These are phyloP conservation scores for Plecotus auritus DNA, from an alignment of 2,113 vertebrate genomes.

Conservation along the genomic window DNA sequence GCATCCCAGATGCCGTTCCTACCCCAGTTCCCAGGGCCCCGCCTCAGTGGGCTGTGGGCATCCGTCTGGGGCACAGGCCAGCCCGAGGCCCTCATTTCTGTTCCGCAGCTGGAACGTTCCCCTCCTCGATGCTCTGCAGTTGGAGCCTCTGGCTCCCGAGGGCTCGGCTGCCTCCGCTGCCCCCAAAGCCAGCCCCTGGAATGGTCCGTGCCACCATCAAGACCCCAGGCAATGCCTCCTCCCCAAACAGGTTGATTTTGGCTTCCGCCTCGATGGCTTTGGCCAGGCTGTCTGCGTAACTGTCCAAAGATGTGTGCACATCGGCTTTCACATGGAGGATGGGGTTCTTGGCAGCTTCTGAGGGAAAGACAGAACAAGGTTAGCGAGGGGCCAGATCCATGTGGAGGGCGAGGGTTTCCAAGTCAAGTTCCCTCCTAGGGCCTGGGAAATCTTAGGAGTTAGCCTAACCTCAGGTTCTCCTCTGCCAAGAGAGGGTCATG, in stretches of 20 bases:
- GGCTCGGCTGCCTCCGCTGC: slow-evolving; percentile 81
- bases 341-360: slow-evolving; percentile 80
- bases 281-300: slow-evolving; percentile 91
- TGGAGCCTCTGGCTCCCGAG: slow-evolving; percentile 88
- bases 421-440: not conserved
- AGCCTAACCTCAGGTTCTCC: not conserved
- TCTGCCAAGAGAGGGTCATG: not conserved
- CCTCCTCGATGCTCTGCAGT: slow-evolving; percentile 96
- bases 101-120: slow-evolving; percentile 80
- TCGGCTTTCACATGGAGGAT: slow-evolving; percentile 90
- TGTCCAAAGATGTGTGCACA: slow-evolving; percentile 91
- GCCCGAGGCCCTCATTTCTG: slow-evolving; percentile 22
- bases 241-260: slow-evolving; percentile 93
- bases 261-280: slow-evolving; percentile 94
- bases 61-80: not conserved
- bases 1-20: not conserved
- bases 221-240: slow-evolving; percentile 81
- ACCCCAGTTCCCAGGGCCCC: not conserved
- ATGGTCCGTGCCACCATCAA: slow-evolving; percentile 74
- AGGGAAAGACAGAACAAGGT: not conserved
- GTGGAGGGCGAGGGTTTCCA: not conserved
- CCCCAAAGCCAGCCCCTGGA: slow-evolving; percentile 60
- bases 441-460: not conserved
- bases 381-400: not conserved
- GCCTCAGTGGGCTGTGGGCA: not conserved